phyloP scores from a whole-genome alignment of 1,140 invertebrate genomes.

The Hyles vespertilio region DNA sequence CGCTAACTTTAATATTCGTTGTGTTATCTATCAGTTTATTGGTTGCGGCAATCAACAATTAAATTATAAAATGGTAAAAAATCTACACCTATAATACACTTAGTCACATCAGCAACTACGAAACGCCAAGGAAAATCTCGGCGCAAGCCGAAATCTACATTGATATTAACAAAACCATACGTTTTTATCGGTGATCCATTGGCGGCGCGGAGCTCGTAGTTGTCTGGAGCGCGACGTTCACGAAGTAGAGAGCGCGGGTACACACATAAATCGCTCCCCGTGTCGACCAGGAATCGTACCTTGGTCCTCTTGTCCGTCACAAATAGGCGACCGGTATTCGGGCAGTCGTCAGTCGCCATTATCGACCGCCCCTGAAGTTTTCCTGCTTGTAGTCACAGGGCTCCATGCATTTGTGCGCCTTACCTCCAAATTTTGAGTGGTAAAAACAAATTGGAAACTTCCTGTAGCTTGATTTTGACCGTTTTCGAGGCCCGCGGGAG shows the following conservation, averaged over 20 bases:
- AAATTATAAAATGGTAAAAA: too few relatives aligned
- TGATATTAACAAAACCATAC: conserved; percentile 12
- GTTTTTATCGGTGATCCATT: conserved; percentile 17
- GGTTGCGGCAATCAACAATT: too few relatives aligned
- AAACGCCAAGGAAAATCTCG: conserved; percentile 7
- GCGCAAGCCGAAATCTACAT: conserved; percentile 10
- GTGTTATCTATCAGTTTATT: too few relatives aligned
- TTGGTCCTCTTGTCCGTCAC: conserved; percentile 24
- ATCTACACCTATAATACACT: too few relatives aligned
- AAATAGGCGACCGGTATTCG: conserved; percentile 27
- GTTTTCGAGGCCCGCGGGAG: neutral
- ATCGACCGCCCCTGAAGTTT: conserved; percentile 25
- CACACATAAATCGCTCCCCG: conserved; percentile 21
- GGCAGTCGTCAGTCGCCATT: conserved; percentile 32
- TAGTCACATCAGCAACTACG: too few relatives aligned
- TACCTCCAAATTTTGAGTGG: conserved; percentile 24
- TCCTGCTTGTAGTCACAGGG: conserved; percentile 26
- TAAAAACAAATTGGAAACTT: conserved; percentile 29
- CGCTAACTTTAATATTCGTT: too few relatives aligned
- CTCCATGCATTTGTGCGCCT: conserved; percentile 21
- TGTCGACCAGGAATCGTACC: conserved; percentile 20
- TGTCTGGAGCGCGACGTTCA: conserved; percentile 12
- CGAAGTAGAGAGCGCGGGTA: conserved; percentile 18
- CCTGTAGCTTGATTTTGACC: conserved; percentile 19
- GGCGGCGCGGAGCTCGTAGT: conserved; percentile 15